These are phyloP conservation scores for Philaenus spumarius DNA, from an alignment of 1,140 invertebrate genomes.

Conservation along the genomic window DNA sequence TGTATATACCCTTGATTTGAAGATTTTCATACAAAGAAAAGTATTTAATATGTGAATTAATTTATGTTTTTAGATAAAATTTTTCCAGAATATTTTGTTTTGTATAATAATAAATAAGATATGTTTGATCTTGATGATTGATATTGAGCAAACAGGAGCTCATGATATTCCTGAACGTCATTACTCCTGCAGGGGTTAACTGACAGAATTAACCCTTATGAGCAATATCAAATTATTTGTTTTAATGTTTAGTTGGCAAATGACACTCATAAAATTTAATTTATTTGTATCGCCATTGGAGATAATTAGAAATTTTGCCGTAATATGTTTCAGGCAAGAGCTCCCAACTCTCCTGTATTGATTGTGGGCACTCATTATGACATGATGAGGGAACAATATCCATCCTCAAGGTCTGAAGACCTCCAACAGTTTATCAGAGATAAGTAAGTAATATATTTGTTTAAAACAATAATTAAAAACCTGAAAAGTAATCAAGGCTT, in stretches of 20 bases:
- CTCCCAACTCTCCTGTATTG: slow-evolving; percentile 88
- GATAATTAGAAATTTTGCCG: slow-evolving; percentile 29
- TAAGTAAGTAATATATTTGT: slow-evolving; percentile 30
- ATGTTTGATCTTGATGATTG: too few relatives aligned
- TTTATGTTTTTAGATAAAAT: too few relatives aligned
- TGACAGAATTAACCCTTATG: not conserved
- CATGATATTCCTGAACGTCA: too few relatives aligned
- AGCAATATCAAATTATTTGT: slow-evolving; percentile 22
- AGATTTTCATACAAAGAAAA: too few relatives aligned
- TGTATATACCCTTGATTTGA: too few relatives aligned
- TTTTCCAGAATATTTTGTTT: too few relatives aligned
- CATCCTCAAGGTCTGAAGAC: slow-evolving; percentile 65
- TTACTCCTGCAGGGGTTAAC: not conserved
- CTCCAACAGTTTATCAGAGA: slow-evolving; percentile 85
- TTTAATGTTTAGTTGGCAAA: slow-evolving; percentile 22
- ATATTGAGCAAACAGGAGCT: too few relatives aligned
- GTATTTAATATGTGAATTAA: too few relatives aligned
- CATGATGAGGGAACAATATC: slow-evolving; percentile 66
- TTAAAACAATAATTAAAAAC: not conserved
- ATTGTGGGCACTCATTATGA: slow-evolving; percentile 96
- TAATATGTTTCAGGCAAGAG: slow-evolving; percentile 56
- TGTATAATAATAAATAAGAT: too few relatives aligned
- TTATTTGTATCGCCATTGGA: not conserved
- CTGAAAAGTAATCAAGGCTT: not conserved
- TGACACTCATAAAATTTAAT: not conserved